A percentile compares a stretch with the other conserved stretches of the same genome.
These are phyloP conservation scores for Drosophila santomea DNA, from an alignment of 1,140 invertebrate species.

Conservation along the genomic window DNA sequence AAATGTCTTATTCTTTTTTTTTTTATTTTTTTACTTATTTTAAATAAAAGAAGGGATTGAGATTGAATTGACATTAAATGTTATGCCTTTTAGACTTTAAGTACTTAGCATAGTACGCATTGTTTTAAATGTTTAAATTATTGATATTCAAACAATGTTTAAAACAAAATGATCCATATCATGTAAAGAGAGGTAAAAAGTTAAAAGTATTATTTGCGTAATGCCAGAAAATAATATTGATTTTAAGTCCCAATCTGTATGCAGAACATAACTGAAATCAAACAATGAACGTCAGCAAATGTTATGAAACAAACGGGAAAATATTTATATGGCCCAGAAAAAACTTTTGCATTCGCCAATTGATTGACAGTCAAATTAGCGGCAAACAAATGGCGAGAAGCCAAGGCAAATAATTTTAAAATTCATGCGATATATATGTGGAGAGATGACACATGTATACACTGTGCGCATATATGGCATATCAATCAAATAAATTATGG, in stretches of 20 bases:
- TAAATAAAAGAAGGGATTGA: background rate
- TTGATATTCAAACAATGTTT: slow-evolving; percentile 19
- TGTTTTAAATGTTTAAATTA: slow-evolving; percentile 7
- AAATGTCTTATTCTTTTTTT: slow-evolving; percentile 16
- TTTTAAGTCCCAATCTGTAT: slow-evolving; percentile 18
- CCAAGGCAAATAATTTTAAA: slow-evolving; percentile 73
- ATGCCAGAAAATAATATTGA: background rate
- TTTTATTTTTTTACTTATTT: background rate
- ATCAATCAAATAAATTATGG: slow-evolving; percentile 80
- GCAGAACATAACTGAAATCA: slow-evolving; percentile 48
- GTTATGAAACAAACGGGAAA: slow-evolving; percentile 39
- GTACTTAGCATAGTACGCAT: background rate
- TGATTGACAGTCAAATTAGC: slow-evolving; percentile 83
- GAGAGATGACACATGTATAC: slow-evolving; percentile 32
- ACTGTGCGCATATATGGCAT: slow-evolving; percentile 52
- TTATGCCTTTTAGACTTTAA: background rate
- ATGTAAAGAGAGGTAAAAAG: background rate
- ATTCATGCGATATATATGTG: slow-evolving; percentile 40
- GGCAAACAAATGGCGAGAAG: slow-evolving; percentile 69
- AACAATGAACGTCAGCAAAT: slow-evolving; percentile 39
- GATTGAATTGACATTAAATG: background rate
- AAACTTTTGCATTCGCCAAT: slow-evolving; percentile 46
- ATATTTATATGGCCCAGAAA: slow-evolving; percentile 25
- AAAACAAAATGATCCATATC: slow-evolving; percentile 18
- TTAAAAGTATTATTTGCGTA: background rate